These are phyloP conservation scores for Trichonephila inaurata DNA, from an alignment of 1,140 invertebrate genomes.

Conservation along the genomic window DNA sequence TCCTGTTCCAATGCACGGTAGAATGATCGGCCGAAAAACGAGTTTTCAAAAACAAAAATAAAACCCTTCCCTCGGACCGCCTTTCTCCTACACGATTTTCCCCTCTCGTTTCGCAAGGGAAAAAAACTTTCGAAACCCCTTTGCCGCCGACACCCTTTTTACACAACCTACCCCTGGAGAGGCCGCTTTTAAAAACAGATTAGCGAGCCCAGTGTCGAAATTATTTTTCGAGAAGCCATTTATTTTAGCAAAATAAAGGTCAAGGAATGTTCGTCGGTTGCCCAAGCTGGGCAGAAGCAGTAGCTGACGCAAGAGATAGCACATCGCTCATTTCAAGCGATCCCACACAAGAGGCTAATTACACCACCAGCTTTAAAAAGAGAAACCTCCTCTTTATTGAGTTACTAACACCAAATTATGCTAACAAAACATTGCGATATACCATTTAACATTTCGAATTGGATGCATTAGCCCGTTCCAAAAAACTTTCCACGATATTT, in stretches of 20 bases:
- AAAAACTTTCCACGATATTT: too few species aligned
- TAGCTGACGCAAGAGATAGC: neutral
- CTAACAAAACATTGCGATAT: too few species aligned
- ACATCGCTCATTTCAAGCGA: too few species aligned
- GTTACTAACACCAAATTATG: too few species aligned
- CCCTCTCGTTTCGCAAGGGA: constrained; percentile 39
- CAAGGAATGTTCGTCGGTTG: neutral
- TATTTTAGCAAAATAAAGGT: constrained; percentile 28
- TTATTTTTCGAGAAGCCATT: constrained; percentile 28
- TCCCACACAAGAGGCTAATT: too few species aligned
- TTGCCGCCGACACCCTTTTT: neutral
- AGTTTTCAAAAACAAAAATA: constrained; percentile 14
- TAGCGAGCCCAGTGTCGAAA: neutral
- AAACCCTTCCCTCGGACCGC: constrained; percentile 9
- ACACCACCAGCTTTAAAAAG: too few species aligned
- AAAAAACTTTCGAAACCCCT: constrained; percentile 22
- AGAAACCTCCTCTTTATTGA: too few species aligned
- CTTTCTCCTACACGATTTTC: constrained; percentile 18
- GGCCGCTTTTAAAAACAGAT: constrained; percentile 15
- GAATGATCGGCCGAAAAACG: constrained; percentile 38
- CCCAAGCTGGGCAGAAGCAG: neutral
- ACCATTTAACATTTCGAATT: too few species aligned
- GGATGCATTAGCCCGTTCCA: too few species aligned
- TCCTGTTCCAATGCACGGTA: constrained; percentile 13
- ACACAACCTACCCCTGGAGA: neutral